Conservation (phyloP, 1,140 invertebrate species). For the Theocolax elegans region DNA sequence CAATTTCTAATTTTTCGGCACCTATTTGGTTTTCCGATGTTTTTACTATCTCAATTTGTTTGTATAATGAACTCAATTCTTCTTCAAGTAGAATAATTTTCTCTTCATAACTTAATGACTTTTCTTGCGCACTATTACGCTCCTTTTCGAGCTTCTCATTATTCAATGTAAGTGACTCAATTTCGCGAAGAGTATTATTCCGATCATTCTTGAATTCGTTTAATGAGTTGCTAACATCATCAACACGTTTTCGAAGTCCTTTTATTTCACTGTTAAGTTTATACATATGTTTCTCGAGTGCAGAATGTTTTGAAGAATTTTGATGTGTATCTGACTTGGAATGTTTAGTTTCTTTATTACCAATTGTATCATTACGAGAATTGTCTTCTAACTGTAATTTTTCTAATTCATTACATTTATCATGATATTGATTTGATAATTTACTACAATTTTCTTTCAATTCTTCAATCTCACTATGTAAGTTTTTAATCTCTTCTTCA, state of each 20-base stretch:
- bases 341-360: slow-evolving; percentile 1
- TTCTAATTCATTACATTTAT: slow-evolving; percentile 51
- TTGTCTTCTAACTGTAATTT: slow-evolving; percentile 36
- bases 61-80: slow-evolving; percentile 43
- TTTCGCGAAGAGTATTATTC: not conserved
- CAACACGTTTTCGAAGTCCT: slow-evolving; percentile 10
- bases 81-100: slow-evolving; percentile 47
- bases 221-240: not conserved
- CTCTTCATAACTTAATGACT: slow-evolving; percentile 17
- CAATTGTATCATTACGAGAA: not conserved
- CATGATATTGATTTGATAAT: slow-evolving; percentile 41
- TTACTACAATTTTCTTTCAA: slow-evolving; percentile 45
- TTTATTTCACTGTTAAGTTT: slow-evolving; percentile 32
- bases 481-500: slow-evolving; percentile 47
- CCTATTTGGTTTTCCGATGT: slow-evolving; percentile 24
- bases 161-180: not conserved
- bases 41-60: slow-evolving; percentile 41
- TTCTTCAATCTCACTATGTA: slow-evolving; percentile 46
- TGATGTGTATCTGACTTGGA: slow-evolving; percentile 10
- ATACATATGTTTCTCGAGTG: slow-evolving; percentile 38
- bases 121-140: slow-evolving; percentile 9
- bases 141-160: slow-evolving; percentile 42
- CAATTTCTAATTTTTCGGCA: slow-evolving; percentile 43
- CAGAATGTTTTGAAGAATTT: slow-evolving; percentile 31
- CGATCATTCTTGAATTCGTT: slow-evolving; percentile 11